phyloP scores from a whole-genome alignment of 2,113 vertebrate species.

The Gavialis gangeticus region DNA sequence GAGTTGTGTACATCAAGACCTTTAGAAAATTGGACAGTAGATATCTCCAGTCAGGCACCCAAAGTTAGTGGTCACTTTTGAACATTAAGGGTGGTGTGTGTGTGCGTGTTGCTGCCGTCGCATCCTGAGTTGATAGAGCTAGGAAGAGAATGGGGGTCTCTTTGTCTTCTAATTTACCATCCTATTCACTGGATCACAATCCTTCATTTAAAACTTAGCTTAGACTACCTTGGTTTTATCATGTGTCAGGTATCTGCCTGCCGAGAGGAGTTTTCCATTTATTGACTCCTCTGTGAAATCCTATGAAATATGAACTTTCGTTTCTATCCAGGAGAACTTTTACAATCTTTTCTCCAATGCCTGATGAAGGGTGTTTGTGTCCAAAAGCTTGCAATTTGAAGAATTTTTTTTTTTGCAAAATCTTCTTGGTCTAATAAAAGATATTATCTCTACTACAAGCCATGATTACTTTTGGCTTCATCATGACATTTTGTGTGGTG shows the following conservation, averaged over 20 bases:
- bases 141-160: neutral
- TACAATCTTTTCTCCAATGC: no score
- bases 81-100: neutral
- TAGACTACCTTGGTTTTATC: neutral
- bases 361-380: no score
- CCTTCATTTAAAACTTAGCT: neutral
- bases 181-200: fast-evolving
- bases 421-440: no score
- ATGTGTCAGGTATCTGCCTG: no score
- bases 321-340: no score
- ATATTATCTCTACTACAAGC: no score
- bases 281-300: no score
- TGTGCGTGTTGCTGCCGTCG: neutral
- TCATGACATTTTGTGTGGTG: neutral
- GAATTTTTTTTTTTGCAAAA: no score
- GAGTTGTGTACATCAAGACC: neutral
- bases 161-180: fast-evolving
- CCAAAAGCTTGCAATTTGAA: no score
- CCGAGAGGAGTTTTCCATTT: no score
- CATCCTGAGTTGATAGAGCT: fast-evolving
- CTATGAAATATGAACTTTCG: no score
- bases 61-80: neutral
- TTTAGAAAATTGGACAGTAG: neutral
- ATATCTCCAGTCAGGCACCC: fast-evolving
- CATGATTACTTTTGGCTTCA: neutral